Percentiles rank a stretch among this genome's conserved stretches.
phyloP scores from a whole-genome alignment of 2,113 vertebrate species.

The Xenopus laevis region DNA sequence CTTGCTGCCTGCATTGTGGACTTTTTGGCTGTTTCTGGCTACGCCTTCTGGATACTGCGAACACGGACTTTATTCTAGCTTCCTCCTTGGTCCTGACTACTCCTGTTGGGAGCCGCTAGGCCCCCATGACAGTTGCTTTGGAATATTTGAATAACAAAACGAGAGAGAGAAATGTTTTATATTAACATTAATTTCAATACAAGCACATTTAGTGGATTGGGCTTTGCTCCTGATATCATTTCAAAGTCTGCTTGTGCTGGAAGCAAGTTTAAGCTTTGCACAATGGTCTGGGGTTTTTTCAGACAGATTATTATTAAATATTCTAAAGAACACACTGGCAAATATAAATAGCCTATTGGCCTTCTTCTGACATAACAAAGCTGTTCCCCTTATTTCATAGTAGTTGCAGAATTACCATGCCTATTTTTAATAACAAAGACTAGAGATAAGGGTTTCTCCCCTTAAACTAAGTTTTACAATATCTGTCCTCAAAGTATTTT shows the following conservation, averaged over 20 bases:
- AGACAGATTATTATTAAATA: constrained; percentile 39
- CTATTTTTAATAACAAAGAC: constrained; percentile 40
- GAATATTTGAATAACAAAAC: too few species aligned
- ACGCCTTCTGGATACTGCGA: too few species aligned
- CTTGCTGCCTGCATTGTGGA: too few species aligned
- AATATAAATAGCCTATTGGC: constrained; percentile 30
- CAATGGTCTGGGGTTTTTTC: constrained; percentile 10
- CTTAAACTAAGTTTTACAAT: constrained; percentile 17
- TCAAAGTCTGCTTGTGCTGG: constrained; percentile 1
- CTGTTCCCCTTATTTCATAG: constrained; percentile 15
- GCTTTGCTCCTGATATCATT: not conserved
- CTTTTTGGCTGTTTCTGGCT: too few species aligned
- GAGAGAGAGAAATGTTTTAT: too few species aligned
- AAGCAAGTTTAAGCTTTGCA: constrained; percentile 4
- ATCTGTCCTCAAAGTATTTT: not conserved
- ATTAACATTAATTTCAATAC: not conserved
- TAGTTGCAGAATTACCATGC: constrained; percentile 27
- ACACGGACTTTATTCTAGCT: too few species aligned
- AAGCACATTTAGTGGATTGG: not conserved
- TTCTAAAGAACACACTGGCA: constrained; percentile 20
- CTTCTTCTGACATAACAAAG: constrained; percentile 32
- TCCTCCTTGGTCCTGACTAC: too few species aligned
- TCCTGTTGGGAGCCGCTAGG: too few species aligned
- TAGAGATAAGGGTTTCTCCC: constrained; percentile 26
- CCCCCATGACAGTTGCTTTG: too few species aligned